These are phyloP conservation scores for Cryptotermes secundus DNA, from an alignment of 1,140 invertebrate species.

Conservation along the genomic window DNA sequence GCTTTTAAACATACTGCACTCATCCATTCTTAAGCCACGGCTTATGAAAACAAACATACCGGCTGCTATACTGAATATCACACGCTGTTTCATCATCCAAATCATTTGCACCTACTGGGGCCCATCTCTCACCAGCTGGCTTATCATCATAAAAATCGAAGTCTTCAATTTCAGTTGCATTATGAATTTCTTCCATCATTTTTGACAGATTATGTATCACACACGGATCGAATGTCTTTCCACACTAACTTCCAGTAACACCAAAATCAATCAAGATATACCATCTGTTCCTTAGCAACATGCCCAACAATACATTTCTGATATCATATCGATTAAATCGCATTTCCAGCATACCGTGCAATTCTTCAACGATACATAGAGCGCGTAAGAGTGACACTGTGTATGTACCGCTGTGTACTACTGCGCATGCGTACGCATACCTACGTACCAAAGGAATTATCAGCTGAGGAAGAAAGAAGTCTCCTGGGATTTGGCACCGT, in stretches of 20 bases:
- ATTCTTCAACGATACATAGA: background rate
- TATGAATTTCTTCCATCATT: constrained; percentile 26
- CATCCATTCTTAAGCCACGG: too few species aligned
- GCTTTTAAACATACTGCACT: too few species aligned
- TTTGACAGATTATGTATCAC: background rate
- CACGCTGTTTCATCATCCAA: constrained; percentile 46
- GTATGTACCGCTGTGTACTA: too few species aligned
- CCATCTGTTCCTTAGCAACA: background rate
- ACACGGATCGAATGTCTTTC: background rate
- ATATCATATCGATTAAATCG: background rate
- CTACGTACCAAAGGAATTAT: too few species aligned
- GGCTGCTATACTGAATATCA: constrained; percentile 1
- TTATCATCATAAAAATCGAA: constrained; percentile 42
- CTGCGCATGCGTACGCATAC: too few species aligned
- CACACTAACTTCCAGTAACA: background rate
- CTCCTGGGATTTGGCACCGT: too few species aligned
- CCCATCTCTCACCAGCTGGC: constrained; percentile 67
- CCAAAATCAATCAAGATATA: background rate
- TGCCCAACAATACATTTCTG: too few species aligned
- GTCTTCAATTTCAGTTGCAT: constrained; percentile 31
- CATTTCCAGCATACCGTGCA: background rate
- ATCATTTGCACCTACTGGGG: constrained; percentile 72
- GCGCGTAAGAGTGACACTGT: too few species aligned
- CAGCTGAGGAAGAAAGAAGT: too few species aligned
- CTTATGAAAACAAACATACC: background rate